Evolutionary conservation across 2,797 vertebrate species (phyloP), one percentile per base, ranked within the genome.

Genomic region (Masticophis lateralis): DNA sequence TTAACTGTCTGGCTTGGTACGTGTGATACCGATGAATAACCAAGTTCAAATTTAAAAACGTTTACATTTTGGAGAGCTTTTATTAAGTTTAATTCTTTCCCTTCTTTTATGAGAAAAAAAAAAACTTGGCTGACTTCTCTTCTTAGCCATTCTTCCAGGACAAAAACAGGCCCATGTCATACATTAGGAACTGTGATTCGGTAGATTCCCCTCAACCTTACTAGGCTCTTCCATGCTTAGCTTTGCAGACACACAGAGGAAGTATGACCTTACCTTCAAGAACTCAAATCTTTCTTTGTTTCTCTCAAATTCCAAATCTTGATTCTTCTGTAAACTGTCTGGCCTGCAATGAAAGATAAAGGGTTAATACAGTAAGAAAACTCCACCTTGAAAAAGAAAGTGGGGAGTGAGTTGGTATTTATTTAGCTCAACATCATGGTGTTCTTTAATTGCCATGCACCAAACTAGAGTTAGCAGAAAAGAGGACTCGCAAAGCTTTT

Each of bases 241-340:
- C 66, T 87, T 22, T 83, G 16, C 37, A 25, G 43, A 74, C 0
- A 18, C 2, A 94, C 94, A 74, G 3, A 89, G 43, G 13, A 92
- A 18, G 91, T 91, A 91, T 74, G 86, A 59, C 2, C 0, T 63
- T 97, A 99, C 99, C 99, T 99, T 99, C 95, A 99, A 97, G 97
- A 99, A 99, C 95, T 99, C 98, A 97, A 99, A 99, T 96, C 99
- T 98, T 96, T 99, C 99, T 97, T 93, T 98, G 97, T 99, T 99
- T 93, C 99, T 98, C 96, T 99, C 99, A 98, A 99, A 99, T 97
- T 99, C 99, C 96, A 99, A 95, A 92, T 99, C 99, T 96, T 99
- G 98, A 97, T 99, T 99, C 97, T 99, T 99, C 97, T 99, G 98
- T 94, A 99, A 97, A 96, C 99, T 99, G 92, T 99, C 99, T 94